phyloP scores from a whole-genome alignment of 1,140 invertebrate genomes.

The Aphelenchoides avenae region DNA sequence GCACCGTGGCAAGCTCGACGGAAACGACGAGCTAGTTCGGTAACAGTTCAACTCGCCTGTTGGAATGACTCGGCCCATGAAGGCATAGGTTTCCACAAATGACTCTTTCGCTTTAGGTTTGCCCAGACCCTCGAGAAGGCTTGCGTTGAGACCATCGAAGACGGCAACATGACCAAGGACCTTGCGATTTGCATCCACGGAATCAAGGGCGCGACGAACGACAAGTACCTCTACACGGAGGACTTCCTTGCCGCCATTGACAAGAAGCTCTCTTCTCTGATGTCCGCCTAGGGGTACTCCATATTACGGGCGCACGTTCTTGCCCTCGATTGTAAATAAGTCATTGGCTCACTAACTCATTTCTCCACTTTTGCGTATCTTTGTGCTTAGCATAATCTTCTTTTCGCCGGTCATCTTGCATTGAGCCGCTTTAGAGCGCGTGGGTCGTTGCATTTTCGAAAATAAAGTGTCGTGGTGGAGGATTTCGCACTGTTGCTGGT shows the following conservation, averaged over 20 bases:
- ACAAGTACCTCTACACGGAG: constrained; percentile 48
- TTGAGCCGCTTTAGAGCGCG: no score
- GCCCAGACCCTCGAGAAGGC: constrained; percentile 75
- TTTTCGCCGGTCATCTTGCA: no score
- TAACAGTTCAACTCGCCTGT: constrained; percentile 42
- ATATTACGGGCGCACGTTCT: no score
- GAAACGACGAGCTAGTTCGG: constrained; percentile 67
- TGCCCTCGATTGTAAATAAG: no score
- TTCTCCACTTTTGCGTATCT: no score
- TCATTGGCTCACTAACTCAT: no score
- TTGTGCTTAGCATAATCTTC: no score
- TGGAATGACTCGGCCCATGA: not conserved
- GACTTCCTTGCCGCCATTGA: constrained; percentile 53
- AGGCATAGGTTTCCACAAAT: constrained; percentile 19
- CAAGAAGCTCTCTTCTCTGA: constrained; percentile 28
- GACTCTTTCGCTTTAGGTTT: constrained; percentile 40
- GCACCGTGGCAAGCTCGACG: constrained; percentile 86
- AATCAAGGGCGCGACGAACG: constrained; percentile 41
- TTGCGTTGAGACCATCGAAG: constrained; percentile 88
- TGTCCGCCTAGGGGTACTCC: no score
- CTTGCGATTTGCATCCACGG: constrained; percentile 96
- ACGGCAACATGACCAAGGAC: constrained; percentile 96
- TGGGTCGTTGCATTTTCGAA: no score
- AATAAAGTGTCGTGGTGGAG: no score
- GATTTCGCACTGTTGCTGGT: no score